These are phyloP conservation scores for Allobates femoralis DNA, from an alignment of 2,797 vertebrate genomes.

Conservation along the genomic window DNA sequence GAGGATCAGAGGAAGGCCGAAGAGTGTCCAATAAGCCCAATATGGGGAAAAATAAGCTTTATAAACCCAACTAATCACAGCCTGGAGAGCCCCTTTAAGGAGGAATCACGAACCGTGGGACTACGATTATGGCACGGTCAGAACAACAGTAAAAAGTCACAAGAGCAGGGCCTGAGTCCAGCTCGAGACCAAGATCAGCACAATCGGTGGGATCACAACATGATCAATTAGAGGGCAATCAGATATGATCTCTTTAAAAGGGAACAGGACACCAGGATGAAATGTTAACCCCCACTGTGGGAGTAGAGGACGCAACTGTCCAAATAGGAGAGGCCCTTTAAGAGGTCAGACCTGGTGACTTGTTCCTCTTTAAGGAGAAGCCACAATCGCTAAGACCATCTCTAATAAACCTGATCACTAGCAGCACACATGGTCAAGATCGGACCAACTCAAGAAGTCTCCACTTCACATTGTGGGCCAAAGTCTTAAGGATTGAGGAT, in stretches of 20 bases:
- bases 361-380: background rate
- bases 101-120: background rate
- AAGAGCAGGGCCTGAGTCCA: background rate
- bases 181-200: slow-evolving; percentile 6
- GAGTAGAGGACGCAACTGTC: background rate
- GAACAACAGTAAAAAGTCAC: background rate
- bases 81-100: background rate
- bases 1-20: too few species aligned
- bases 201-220: background rate
- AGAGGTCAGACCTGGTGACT: background rate
- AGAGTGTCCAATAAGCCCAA: too few species aligned
- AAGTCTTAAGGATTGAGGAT: background rate
- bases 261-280: background rate
- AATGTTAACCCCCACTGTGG: too few species aligned
- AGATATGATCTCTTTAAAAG: background rate
- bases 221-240: background rate
- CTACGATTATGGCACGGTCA: background rate
- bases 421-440: background rate
- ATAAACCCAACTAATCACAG: too few species aligned
- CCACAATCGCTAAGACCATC: background rate
- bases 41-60: too few species aligned
- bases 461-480: background rate
- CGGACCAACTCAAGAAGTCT: background rate
- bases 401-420: background rate
- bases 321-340: background rate